A percentile compares a stretch with the other conserved stretches of the same genome.
Conservation (phyloP, 2,797 vertebrate species). For the Erithacus rubecula region DNA sequence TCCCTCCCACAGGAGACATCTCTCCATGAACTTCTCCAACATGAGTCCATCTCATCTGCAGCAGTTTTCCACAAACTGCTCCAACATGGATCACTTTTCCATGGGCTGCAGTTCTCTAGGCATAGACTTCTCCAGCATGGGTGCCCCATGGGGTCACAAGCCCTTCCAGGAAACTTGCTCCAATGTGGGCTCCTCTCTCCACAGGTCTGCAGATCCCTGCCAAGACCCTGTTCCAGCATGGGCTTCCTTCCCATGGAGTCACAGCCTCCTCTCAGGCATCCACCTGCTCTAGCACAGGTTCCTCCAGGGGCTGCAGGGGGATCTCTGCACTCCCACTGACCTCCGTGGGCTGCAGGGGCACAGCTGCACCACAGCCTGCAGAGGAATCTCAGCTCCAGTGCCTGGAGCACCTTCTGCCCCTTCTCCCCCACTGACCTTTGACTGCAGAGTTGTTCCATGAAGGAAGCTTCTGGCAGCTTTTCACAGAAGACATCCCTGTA, state of each 20-base stretch:
- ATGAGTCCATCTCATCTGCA: background rate
- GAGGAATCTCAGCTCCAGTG: background rate
- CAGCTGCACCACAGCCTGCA: no score
- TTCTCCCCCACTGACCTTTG: background rate
- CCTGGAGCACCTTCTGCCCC: background rate
- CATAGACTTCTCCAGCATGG: background rate
- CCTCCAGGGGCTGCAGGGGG: accelerated
- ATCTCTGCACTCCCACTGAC: no score
- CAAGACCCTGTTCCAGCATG: background rate
- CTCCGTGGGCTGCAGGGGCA: no score
- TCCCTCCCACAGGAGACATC: accelerated
- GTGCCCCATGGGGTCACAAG: background rate
- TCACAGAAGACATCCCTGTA: background rate
- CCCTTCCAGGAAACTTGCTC: background rate
- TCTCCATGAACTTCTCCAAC: background rate
- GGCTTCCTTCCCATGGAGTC: background rate
- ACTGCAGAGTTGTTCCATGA: background rate
- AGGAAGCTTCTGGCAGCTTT: background rate
- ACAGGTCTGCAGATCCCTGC: background rate
- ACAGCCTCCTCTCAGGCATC: background rate
- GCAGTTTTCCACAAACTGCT: background rate
- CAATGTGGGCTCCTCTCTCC: background rate
- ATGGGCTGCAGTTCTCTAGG: no score
- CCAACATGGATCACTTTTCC: background rate
- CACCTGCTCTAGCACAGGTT: background rate